These are phyloP conservation scores for Trachemys scripta DNA, from an alignment of 2,113 vertebrate species.

Conservation along the genomic window DNA sequence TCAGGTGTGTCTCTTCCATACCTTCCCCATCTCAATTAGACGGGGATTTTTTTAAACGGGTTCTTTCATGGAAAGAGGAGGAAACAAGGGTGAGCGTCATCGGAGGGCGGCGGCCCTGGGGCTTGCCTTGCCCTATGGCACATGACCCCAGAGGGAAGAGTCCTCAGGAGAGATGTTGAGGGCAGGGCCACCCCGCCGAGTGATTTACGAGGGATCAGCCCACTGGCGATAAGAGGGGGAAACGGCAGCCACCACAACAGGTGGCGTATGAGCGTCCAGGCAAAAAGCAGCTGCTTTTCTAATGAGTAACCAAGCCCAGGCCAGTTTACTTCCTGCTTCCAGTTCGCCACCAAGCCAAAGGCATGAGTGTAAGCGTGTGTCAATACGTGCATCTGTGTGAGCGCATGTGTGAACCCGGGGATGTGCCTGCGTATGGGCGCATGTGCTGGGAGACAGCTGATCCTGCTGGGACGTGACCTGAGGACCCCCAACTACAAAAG, in stretches of 20 bases:
- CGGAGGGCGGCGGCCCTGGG: background rate
- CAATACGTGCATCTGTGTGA: background rate
- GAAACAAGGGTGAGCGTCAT: background rate
- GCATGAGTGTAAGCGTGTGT: accelerated
- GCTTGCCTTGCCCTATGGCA: background rate
- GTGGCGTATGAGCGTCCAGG: background rate
- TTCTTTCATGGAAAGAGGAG: background rate
- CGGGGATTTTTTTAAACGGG: background rate
- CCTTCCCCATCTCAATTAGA: background rate
- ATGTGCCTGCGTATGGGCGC: background rate
- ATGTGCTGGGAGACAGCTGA: accelerated
- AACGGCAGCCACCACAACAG: background rate
- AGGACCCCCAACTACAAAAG: background rate
- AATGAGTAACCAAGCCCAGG: background rate
- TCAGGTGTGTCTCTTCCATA: background rate
- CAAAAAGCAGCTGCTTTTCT: background rate
- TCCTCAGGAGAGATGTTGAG: background rate
- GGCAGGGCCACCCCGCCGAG: background rate
- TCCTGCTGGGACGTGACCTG: background rate
- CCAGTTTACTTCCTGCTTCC: background rate
- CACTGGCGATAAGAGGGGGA: background rate
- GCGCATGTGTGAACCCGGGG: accelerated
- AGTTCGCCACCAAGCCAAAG: accelerated
- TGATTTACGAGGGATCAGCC: background rate
- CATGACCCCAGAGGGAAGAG: background rate